Evolutionary conservation across 2,888 invertebrate species (phyloP).

Genomic region (Tenthredo scrophulariae): DNA sequence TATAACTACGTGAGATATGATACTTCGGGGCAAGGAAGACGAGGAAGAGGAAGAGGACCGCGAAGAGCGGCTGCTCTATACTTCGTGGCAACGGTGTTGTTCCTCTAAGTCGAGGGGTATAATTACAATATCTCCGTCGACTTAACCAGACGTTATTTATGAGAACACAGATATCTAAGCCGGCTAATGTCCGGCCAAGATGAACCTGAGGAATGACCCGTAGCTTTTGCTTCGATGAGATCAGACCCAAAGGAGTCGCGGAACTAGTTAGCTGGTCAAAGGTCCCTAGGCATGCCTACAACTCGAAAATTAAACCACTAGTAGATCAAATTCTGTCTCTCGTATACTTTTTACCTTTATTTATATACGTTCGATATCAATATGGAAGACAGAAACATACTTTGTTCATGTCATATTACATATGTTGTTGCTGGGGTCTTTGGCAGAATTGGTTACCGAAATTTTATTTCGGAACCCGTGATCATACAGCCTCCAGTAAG

Average conservation of each 20-base stretch:
- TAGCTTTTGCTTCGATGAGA: conserved; percentile 51
- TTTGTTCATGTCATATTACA: background rate
- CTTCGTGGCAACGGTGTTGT: conserved; percentile 39
- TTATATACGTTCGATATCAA: background rate
- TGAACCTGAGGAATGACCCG: conserved; percentile 53
- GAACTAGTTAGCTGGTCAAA: conserved; percentile 52
- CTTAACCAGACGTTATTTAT: conserved; percentile 52
- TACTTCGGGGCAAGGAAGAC: background rate
- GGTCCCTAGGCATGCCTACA: conserved; percentile 49
- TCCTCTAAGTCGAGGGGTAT: conserved; percentile 42
- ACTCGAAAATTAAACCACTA: conserved; percentile 42
- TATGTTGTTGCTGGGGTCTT: background rate
- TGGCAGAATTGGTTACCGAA: background rate
- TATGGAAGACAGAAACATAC: background rate
- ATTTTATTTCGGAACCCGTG: background rate
- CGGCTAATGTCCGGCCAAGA: conserved; percentile 50
- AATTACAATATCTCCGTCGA: conserved; percentile 49
- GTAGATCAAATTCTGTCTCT: conserved; percentile 33
- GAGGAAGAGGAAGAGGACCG: conserved; percentile 5
- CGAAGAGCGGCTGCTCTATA: conserved; percentile 27
- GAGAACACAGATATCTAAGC: conserved; percentile 49
- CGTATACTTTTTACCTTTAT: background rate
- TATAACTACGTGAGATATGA: conserved; percentile 29
- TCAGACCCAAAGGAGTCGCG: conserved; percentile 53
- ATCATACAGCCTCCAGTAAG: background rate